Percentiles rank a stretch among this genome's conserved stretches.
Evolutionary conservation across 2,113 vertebrate genomes (phyloP).

Genomic region (Picathartes gymnocephalus): DNA sequence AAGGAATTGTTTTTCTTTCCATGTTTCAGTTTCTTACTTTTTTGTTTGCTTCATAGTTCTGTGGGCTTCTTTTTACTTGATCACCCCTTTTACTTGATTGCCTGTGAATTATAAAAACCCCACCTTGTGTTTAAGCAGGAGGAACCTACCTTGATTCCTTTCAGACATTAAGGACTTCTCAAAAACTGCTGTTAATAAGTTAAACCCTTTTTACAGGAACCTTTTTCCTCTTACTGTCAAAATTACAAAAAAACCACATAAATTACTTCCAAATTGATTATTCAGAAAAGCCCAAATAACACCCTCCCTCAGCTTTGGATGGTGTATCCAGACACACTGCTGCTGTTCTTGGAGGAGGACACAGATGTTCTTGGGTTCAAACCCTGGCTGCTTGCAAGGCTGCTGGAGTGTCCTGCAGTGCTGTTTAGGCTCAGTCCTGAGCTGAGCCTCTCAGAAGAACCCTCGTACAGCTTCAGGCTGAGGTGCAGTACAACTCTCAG

Average conservation of each 20-base stretch:
- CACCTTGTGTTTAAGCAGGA: neutral
- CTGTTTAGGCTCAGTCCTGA: neutral
- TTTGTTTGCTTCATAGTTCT: neutral
- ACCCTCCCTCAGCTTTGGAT: neutral
- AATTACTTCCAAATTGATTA: neutral
- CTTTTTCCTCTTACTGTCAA: neutral
- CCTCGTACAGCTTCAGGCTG: neutral
- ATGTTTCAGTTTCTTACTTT: neutral
- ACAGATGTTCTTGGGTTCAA: neutral
- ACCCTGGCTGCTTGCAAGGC: neutral
- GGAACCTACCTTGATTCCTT: neutral
- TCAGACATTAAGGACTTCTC: neutral
- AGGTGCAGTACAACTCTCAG: neutral
- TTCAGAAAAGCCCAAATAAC: neutral
- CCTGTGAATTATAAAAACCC: neutral
- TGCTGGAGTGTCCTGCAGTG: neutral
- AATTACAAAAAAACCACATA: neutral
- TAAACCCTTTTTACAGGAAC: neutral
- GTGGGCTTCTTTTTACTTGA: neutral
- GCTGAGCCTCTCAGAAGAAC: neutral
- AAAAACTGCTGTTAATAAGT: neutral
- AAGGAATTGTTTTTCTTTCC: neutral
- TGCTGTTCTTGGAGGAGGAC: neutral
- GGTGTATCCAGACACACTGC: no score
- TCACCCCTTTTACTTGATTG: neutral